Percentiles rank a stretch among this genome's conserved stretches.
Conservation (phyloP, 2,797 vertebrate genomes). For the Spinus olivaceus region DNA sequence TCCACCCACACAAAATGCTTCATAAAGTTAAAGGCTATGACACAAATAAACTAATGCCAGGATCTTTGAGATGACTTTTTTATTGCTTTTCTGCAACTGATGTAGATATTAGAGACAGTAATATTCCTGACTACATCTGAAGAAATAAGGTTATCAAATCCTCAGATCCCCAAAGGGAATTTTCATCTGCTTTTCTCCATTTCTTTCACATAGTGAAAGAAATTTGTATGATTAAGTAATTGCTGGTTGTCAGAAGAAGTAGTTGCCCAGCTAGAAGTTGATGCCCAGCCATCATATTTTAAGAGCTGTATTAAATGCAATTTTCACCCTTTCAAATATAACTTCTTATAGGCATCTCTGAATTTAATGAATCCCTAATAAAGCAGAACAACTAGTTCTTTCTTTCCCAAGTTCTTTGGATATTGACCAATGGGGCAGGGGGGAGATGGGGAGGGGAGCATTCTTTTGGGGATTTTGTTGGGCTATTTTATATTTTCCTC, state of each 20-base stretch:
- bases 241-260: constrained; percentile 13
- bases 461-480: not conserved
- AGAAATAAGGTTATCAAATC: constrained; percentile 39
- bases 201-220: constrained; percentile 17
- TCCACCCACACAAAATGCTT: constrained; percentile 8
- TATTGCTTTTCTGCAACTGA: constrained; percentile 31
- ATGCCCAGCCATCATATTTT: not conserved
- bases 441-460: not conserved
- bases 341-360: not conserved
- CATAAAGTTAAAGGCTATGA: constrained; percentile 22
- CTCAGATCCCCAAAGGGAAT: constrained; percentile 1
- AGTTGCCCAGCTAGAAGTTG: not conserved
- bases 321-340: constrained; percentile 20
- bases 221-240: constrained; percentile 56
- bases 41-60: constrained; percentile 17
- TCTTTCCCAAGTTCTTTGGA: not conserved
- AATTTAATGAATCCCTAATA: not conserved
- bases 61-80: not conserved
- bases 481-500: not conserved
- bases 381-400: not conserved
- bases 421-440: accelerated
- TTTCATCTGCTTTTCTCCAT: constrained; percentile 17
- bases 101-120: not conserved
- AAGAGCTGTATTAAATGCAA: constrained; percentile 1
- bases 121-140: constrained; percentile 18